Base-by-base conservation (phyloP, 2,888 invertebrate genomes). In the Aporophyla nigra region DNA sequence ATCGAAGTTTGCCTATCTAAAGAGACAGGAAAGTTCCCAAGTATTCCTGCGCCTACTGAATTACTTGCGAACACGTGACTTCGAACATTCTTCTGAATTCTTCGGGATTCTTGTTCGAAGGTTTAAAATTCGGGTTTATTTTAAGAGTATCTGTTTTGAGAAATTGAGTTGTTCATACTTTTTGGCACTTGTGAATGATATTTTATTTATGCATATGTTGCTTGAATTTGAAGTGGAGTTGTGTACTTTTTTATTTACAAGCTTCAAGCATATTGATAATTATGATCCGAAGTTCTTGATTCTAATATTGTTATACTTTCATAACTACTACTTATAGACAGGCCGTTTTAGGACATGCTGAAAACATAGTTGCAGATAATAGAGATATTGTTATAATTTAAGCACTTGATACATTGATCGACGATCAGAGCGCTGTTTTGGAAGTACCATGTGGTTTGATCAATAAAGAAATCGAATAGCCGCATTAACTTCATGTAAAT, bases 1-100 rank as follows among this genome's bases (percentile, higher is more conserved):
- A 90, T 90, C 89, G 87, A 90, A 90, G 84, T 90, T 90, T 86
- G 83, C 84, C 90, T 87, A 89, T 88, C 86, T 80, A 83, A 85
- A 83, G 80, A 80, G 87, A 84, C 87, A 79, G 62, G 80, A 80
- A 88, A 87, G 77, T 88, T 86, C 33, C 40, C 74, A 88, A 88
- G 85, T 84, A 85, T 86, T 87, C 81, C 79, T 84, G 81, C 63
- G 85, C 87, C 83, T 87, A 87, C 89, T 78, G 83, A 87, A 86
- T 88, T 83, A 87, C 87, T 86, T 73, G 79, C 68, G 70, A 70
- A 83, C 88, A 85, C 89, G 86, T 86, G 85, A 87, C 88, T 88
- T 71, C 14, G 79, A 78, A 80, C 67, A 83, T 82, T 74, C 75
- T 85, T 87, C 59, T 51, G n/a, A 71, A 76, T 65, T 78, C 65